Evolutionary conservation across 2,797 vertebrate genomes (phyloP).

Genomic region (Pseudocheirus occidentalis): DNA sequence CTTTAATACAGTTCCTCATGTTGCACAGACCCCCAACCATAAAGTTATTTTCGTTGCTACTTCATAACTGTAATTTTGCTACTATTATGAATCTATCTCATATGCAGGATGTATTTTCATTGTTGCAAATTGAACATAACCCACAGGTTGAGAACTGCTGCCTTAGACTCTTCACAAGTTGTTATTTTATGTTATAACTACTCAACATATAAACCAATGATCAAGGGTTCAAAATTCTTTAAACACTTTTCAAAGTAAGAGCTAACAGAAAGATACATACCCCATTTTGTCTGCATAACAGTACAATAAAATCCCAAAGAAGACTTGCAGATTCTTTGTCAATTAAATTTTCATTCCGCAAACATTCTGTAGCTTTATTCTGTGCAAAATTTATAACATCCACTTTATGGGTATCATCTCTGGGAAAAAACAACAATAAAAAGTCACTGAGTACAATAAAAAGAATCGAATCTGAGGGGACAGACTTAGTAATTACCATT

Average conservation of each 20-base stretch:
- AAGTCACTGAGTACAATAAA: not conserved
- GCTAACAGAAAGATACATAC: constrained; percentile 81
- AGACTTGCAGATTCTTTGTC: constrained; percentile 96
- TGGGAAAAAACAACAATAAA: constrained; percentile 71
- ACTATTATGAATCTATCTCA: too few relatives aligned
- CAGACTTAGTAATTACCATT: not conserved
- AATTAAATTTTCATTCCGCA: constrained; percentile 90
- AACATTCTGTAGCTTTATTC: constrained; percentile 92
- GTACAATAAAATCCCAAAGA: constrained; percentile 96
- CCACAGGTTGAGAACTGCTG: too few relatives aligned
- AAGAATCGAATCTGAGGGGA: accelerated
- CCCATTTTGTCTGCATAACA: constrained; percentile 97
- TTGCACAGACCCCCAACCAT: too few relatives aligned
- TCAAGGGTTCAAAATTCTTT: not conserved
- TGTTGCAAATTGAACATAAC: too few relatives aligned
- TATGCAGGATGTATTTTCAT: too few relatives aligned
- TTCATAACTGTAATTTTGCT: too few relatives aligned
- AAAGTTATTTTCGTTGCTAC: too few relatives aligned
- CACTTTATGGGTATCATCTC: constrained; percentile 98
- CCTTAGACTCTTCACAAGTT: too few relatives aligned
- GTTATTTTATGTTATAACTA: accelerated
- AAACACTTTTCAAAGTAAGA: not conserved
- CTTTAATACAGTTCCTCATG: too few relatives aligned
- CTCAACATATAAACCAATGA: not conserved
- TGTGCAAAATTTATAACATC: constrained; percentile 99